phyloP scores from a whole-genome alignment of 2,113 vertebrate species.

The Chaetorhynchus papuensis region DNA sequence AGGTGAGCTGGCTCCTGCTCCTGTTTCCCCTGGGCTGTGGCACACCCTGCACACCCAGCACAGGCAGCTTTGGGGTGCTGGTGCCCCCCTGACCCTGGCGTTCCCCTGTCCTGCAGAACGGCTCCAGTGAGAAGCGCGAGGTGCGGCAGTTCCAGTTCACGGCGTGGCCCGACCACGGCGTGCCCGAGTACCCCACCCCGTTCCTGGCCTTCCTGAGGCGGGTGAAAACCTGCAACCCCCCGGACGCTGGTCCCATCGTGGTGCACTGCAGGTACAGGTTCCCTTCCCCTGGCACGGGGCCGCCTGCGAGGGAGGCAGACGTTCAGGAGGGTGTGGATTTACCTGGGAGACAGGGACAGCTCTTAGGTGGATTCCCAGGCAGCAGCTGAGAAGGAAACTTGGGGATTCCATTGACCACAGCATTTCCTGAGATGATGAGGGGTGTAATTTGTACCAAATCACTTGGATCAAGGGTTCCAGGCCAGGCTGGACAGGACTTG shows the following conservation, averaged over 20 bases:
- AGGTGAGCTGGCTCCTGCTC: conserved; percentile 71
- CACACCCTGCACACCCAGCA: accelerated
- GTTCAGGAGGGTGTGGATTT: neutral
- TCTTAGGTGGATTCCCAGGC: neutral
- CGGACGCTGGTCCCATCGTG: conserved; percentile 91
- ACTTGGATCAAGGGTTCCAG: neutral
- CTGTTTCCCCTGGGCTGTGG: accelerated
- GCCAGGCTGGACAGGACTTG: neutral
- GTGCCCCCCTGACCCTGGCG: neutral
- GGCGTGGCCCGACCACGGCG: conserved; percentile 94
- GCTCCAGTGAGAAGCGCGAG: conserved; percentile 95
- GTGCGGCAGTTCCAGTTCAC: conserved; percentile 99
- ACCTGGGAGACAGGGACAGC: accelerated
- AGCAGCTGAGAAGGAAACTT: neutral
- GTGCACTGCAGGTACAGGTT: conserved; percentile 91
- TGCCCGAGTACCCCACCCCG: conserved; percentile 93
- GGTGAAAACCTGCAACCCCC: conserved; percentile 96
- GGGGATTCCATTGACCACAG: neutral
- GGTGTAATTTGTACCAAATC: neutral
- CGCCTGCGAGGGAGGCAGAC: neutral
- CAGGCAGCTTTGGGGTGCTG: accelerated
- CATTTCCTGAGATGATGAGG: neutral
- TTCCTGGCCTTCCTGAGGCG: conserved; percentile 95
- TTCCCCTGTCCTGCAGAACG: conserved; percentile 73
- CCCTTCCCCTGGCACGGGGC: accelerated